Conservation (phyloP, 2,113 vertebrate species). For the Trichechus manatus region DNA sequence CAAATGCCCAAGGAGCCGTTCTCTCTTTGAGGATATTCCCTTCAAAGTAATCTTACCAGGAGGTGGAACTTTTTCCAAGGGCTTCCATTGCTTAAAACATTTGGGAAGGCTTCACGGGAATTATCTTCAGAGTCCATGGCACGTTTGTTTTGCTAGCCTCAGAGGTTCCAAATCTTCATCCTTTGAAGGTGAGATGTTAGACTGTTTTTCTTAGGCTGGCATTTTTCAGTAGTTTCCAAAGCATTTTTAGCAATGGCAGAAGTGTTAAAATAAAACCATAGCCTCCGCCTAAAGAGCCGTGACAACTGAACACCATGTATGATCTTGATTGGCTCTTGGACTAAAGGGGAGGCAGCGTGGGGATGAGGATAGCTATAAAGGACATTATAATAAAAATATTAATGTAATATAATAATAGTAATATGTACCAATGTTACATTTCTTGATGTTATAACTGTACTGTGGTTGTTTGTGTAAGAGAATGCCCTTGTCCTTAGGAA, state of each 20-base stretch:
- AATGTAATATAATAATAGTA: background rate
- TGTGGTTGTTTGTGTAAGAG: conserved; percentile 50
- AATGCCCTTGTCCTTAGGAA: conserved; percentile 47
- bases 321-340: background rate
- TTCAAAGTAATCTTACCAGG: background rate
- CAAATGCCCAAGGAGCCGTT: conserved; percentile 21
- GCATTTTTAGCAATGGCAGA: background rate
- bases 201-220: background rate
- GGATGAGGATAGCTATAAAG: background rate
- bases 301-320: background rate
- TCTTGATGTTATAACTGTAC: conserved; percentile 29
- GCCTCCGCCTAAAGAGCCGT: background rate
- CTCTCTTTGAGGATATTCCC: background rate
- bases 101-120: background rate
- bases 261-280: conserved; percentile 1
- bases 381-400: background rate
- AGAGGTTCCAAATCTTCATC: background rate
- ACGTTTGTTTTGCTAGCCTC: background rate
- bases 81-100: background rate
- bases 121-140: background rate
- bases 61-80: conserved; percentile 12
- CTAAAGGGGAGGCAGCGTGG: background rate
- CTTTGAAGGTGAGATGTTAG: conserved; percentile 48
- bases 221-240: conserved; percentile 16
- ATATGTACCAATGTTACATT: background rate